Evolutionary conservation across 2,113 vertebrate species (phyloP).

Genomic region (Colistium nudipinnis): DNA sequence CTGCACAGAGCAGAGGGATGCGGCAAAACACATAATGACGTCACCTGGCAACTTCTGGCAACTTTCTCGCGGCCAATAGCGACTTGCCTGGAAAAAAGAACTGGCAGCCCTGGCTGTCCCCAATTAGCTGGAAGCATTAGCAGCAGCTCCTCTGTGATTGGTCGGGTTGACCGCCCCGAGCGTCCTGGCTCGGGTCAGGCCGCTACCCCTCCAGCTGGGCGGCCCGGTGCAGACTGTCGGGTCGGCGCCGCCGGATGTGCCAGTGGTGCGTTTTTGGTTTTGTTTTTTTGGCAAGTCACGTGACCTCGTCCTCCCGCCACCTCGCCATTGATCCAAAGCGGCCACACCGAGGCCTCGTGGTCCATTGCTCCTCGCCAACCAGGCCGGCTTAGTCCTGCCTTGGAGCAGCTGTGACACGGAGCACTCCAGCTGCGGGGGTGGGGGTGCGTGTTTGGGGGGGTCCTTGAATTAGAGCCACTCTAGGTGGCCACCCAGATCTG

Average conservation of each 20-base stretch:
- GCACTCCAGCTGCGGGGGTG: neutral
- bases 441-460: too few relatives aligned
- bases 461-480: conserved; percentile 3
- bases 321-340: conserved; percentile 43
- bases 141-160: conserved; percentile 15
- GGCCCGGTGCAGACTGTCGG: conserved; percentile 49
- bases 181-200: conserved; percentile 29
- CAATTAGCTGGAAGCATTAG: conserved; percentile 43
- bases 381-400: neutral
- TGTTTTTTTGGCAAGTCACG: conserved; percentile 9
- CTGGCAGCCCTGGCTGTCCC: conserved; percentile 17
- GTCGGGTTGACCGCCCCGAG: conserved; percentile 8
- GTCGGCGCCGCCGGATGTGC: conserved; percentile 11
- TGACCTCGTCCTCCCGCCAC: conserved; percentile 32
- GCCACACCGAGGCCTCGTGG: conserved; percentile 33
- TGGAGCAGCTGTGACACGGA: conserved; percentile 45
- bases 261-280: conserved; percentile 62
- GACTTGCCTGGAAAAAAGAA: conserved; percentile 12
- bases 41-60: conserved; percentile 39
- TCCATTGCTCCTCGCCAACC: conserved; percentile 38
- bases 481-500: neutral
- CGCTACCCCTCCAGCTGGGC: conserved; percentile 39
- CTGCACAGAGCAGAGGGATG: conserved; percentile 12
- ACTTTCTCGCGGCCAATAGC: conserved; percentile 18
- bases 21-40: conserved; percentile 29